Evolutionary conservation across 2,113 vertebrate genomes (phyloP), one percentile per base, ranked within the genome.

Genomic region (Silurus meridionalis): DNA sequence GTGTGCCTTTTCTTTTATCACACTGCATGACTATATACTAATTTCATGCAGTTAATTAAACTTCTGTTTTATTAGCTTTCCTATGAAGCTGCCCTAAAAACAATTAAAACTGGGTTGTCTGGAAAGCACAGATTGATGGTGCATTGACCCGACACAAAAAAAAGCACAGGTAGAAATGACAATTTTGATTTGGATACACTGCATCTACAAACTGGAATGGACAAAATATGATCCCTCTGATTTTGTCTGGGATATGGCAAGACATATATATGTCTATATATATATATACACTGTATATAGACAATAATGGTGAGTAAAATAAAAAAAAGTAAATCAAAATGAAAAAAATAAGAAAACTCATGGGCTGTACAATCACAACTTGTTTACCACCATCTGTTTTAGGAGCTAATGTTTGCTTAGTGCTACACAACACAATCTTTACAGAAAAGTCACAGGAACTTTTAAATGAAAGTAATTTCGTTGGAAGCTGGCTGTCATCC

Each of bases 41-140:
- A 86, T 88, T 83, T 86, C 75, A 74, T 57, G 57, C 74, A 64
- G 37, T 72, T 71, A 13, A 89, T 90, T 90, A 79, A 89, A 81
- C 87, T 85, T 89, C 53, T 89, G 86, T 81, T 58, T 88, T 55
- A 90, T 78, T 74, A 19, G 28, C 78, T 79, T 78, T 87, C 86
- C 85, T 83, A 89, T 80, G 37, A 37, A 14, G 64, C 55, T 84
- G 55, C 71, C 61, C 85, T 25, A 37, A 50, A 72, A 79, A 87
- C 82, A 82, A 88, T 83, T 83, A 81, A 55, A 88, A 71, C 5
- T 46, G 80, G 85, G 46, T 84, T 2, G 58, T 57, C 83, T 82
- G 78, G 60, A 66, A 75, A 87, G 79, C 58, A n/a, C 79, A 48
- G 46, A 57, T n/a, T 25, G 72, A n/a, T 14, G 53, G 17, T 63